Conservation (phyloP, 2,888 invertebrate genomes). For the Dicyrtomina minuta region DNA sequence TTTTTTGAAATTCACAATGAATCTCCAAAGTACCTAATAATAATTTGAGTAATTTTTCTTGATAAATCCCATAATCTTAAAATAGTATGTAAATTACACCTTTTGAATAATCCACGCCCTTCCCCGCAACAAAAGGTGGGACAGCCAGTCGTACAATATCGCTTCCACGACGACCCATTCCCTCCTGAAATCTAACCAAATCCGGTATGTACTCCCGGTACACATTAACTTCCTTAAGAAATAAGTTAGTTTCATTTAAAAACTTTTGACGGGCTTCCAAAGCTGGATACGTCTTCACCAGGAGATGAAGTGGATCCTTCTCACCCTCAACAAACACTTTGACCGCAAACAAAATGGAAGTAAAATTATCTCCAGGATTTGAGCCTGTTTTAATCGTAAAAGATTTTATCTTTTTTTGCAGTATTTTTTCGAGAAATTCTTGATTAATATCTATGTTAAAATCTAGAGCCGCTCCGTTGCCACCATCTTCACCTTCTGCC, state of each 20-base stretch:
- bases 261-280: constrained; percentile 40
- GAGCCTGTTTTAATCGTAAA: constrained; percentile 32
- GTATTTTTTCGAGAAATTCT: constrained; percentile 40
- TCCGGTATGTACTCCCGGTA: constrained; percentile 39
- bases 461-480: too few relatives aligned
- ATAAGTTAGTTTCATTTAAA: constrained; percentile 40
- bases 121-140: constrained; percentile 34
- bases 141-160: constrained; percentile 31
- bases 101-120: constrained; percentile 27
- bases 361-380: constrained; percentile 43
- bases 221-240: constrained; percentile 40
- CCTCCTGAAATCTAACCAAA: constrained; percentile 35
- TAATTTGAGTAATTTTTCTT: too few relatives aligned
- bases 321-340: constrained; percentile 16
- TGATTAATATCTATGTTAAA: too few relatives aligned
- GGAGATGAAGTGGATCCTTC: constrained; percentile 17
- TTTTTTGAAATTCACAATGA: too few relatives aligned
- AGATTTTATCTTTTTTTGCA: constrained; percentile 21
- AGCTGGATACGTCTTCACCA: constrained; percentile 42
- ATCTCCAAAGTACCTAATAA: too few relatives aligned
- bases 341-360: constrained; percentile 34
- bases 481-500: too few relatives aligned
- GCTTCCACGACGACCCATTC: background rate
- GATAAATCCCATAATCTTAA: background rate
- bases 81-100: constrained; percentile 9